Conservation (phyloP, 2,888 invertebrate genomes). For the Gisinianus flammeolus region DNA sequence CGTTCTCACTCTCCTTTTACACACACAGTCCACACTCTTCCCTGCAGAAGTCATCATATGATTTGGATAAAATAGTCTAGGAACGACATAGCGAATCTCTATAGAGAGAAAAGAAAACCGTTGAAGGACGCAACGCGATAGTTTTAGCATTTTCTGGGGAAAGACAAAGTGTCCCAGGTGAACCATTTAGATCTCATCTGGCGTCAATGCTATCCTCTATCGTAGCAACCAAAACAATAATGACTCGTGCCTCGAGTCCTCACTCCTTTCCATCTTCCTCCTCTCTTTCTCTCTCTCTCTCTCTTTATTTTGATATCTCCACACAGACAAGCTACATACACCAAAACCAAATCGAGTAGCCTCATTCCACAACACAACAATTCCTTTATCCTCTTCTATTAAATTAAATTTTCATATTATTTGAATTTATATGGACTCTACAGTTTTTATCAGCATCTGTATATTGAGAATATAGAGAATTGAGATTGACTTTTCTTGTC, state of each 20-base stretch:
- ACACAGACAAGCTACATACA: too few relatives aligned
- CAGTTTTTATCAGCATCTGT: too few relatives aligned
- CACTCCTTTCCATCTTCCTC: neutral
- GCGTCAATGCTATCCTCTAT: neutral
- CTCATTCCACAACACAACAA: neutral
- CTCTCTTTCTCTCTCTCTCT: too few relatives aligned
- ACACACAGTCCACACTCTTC: neutral
- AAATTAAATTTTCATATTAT: neutral
- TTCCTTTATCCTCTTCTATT: neutral
- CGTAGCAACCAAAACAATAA: constrained; percentile 7
- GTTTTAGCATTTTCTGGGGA: neutral
- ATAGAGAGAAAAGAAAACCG: neutral
- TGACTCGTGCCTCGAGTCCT: constrained; percentile 4
- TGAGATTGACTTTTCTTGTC: too few relatives aligned
- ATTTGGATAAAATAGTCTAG: neutral
- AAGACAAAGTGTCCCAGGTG: constrained; percentile 15
- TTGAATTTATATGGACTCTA: too few relatives aligned
- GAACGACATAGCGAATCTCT: neutral
- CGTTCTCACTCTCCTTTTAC: neutral
- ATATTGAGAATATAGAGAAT: too few relatives aligned
- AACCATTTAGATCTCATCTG: constrained; percentile 1
- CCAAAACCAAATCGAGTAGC: too few relatives aligned
- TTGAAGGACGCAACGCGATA: neutral
- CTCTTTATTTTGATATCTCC: too few relatives aligned
- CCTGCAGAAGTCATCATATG: neutral